Conservation (phyloP, 2,888 invertebrate genomes). For the Isoperla grammatica region DNA sequence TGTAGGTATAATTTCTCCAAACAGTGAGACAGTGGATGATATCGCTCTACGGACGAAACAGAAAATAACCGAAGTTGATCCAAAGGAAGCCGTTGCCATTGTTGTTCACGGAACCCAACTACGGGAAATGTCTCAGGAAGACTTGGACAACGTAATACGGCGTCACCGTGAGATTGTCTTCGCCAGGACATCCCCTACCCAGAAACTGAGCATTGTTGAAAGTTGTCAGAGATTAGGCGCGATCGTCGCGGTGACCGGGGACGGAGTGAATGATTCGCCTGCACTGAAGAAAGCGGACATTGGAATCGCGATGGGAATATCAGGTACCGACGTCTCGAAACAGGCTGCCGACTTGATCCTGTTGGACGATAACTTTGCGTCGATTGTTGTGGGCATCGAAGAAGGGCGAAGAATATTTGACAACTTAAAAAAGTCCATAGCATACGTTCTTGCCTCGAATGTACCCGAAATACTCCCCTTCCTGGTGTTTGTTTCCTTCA, state of each 20-base stretch:
- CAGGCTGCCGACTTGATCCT: conserved; percentile 51
- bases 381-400: conserved; percentile 49
- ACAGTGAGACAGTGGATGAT: conserved; percentile 36
- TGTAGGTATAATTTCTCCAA: conserved; percentile 62
- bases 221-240: conserved; percentile 47
- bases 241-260: conserved; percentile 51
- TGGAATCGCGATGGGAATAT: conserved; percentile 48
- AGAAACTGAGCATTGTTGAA: conserved; percentile 59
- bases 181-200: conserved; percentile 65
- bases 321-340: conserved; percentile 51
- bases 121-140: conserved; percentile 31
- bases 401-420: conserved; percentile 50
- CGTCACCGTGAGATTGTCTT: conserved; percentile 67
- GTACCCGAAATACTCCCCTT: conserved; percentile 49
- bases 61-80: conserved; percentile 34
- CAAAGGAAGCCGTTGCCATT: conserved; percentile 28
- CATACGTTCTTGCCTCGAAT: conserved; percentile 49
- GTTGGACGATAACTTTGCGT: conserved; percentile 49
- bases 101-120: conserved; percentile 33
- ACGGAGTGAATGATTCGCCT: conserved; percentile 51
- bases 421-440: conserved; percentile 50
- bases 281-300: conserved; percentile 50
- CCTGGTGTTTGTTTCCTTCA: conserved; percentile 43
- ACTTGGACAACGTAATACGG: conserved; percentile 54
- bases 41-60: conserved; percentile 41